Evolutionary conservation across 2,113 vertebrate genomes (phyloP), one percentile per base, ranked within the genome.

Genomic region (Platichthys flesus): DNA sequence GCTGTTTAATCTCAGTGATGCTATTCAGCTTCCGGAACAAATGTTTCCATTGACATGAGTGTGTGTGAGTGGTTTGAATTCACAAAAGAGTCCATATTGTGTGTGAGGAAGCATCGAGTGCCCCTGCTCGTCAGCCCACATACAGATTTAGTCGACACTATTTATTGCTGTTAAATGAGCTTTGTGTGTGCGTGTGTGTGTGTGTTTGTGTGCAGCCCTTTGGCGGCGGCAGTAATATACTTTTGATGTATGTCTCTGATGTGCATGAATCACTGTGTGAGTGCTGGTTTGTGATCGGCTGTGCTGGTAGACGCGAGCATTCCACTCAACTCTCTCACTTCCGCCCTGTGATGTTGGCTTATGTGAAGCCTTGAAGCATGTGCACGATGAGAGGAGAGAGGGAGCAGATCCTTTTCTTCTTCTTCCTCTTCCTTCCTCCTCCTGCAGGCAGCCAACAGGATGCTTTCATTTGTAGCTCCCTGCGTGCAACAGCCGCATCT

Each of bases 261-360:
- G 71, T 82, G 83, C 16, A 2, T 71, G 82, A 71, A 66, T 88
- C 71, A 51, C 47, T 51, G 72, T 66, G 10, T 67, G 54, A 71
- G 76, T 67, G 72, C 75, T 74, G 64, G 70, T 72, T 62, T 88
- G 28, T 63, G 78, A 75, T 85, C 26, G 61, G 65, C 60, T 56
- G 37, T 49, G 63, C 74, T 51, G 70, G 45, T 77, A 52, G 74
- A 78, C 21, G 62, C 10, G 7, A 83, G 78, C 79, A 86, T 86
- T 87, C 82, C 76, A 88, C 78, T 88, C 61, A 76, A 82, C 75
- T 59, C 67, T 76, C 81, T 89, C 86, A 89, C 85, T 76, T 87
- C 78, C 63, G 15, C 61, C 63, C 59, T 87, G 66, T 79, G 76
- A 79, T 77, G 68, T 72, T 54, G 58, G 71, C 56, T 88, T 57